These are phyloP conservation scores for Cossypha heuglini DNA, from an alignment of 2,797 vertebrate species.

Conservation along the genomic window DNA sequence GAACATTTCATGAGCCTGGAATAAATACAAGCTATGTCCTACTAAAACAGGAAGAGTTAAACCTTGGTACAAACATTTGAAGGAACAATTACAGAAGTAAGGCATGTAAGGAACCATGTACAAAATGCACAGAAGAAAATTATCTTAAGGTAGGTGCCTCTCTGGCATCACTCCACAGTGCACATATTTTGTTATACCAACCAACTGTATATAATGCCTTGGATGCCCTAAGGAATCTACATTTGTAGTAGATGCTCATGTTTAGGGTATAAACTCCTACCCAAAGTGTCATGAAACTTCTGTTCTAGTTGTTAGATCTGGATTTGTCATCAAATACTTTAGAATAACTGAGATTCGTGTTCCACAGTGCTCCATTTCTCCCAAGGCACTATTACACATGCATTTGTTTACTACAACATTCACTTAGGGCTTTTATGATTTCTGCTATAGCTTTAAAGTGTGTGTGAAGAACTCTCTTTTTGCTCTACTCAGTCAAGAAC, in stretches of 20 bases:
- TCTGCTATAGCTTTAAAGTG: neutral
- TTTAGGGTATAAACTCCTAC: neutral
- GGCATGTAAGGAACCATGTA: neutral
- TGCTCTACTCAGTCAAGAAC: neutral
- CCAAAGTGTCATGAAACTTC: rapidly evolving
- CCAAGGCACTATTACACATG: neutral
- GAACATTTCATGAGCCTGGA: neutral
- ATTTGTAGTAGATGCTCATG: neutral
- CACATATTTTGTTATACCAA: neutral
- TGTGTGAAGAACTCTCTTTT: neutral
- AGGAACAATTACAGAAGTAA: neutral
- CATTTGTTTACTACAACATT: neutral
- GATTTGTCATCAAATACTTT: neutral
- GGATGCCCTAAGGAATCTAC: neutral
- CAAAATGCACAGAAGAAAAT: neutral
- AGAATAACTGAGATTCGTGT: neutral
- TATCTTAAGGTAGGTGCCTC: neutral
- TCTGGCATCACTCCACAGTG: neutral
- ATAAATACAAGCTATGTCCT: neutral
- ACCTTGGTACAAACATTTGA: neutral
- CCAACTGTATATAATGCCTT: neutral
- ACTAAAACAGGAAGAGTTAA: neutral
- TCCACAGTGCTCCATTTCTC: neutral
- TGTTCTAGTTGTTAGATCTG: neutral
- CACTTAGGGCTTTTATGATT: neutral